Base-by-base conservation (phyloP, 1,140 invertebrate genomes). In the Drosophila mojavensis region DNA sequence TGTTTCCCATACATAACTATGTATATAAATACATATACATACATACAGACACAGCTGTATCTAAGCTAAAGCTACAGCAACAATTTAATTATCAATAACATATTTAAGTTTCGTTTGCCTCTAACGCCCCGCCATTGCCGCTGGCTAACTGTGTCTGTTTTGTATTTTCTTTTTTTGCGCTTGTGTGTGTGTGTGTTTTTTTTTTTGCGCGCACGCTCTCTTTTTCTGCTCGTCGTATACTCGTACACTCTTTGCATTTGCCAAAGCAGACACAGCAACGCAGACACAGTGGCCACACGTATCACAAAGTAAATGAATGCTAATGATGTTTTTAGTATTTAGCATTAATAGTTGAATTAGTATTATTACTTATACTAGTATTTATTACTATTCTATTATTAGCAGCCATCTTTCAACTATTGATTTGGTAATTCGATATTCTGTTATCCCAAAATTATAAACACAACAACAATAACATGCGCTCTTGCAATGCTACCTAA, bases 41-140 rank as follows among this genome's bases (percentile, higher is more conserved):
- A 41, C 33, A 17, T 26, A 53, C 13, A n/a, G 9, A 10, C 17
- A 54, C 55, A 53, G 59, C 15, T 20, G 53, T 17, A 39, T 47
- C 45, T 39, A 11, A 39, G 36, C 33, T 36, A 56, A 58, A 39
- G 26, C 62, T 60, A 48, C 54, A 56, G 43, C 59, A 69, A 63
- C 50, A 75, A 71, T 70, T 70, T 75, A 75, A 75, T 75, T 72
- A 75, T 75, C 73, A 75, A 75, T 75, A 75, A 75, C 68, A 75
- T 71, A 75, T 75, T 75, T 75, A 61, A 75, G 61, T 70, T 70
- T 75, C 17, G 61, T 64, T 48, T 71, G 54, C 41, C 39, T 60
- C 67, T 64, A n/a, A 13, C 54, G 30, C 50, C 13, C 20, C 24
- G n/a, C 43, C 51, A 26, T 11, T 50, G 11, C 13, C 55, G 17